A percentile compares a stretch with the other conserved stretches of the same genome.
Evolutionary conservation across 1,140 invertebrate genomes (phyloP).

Genomic region (Harlomillsia oculata): DNA sequence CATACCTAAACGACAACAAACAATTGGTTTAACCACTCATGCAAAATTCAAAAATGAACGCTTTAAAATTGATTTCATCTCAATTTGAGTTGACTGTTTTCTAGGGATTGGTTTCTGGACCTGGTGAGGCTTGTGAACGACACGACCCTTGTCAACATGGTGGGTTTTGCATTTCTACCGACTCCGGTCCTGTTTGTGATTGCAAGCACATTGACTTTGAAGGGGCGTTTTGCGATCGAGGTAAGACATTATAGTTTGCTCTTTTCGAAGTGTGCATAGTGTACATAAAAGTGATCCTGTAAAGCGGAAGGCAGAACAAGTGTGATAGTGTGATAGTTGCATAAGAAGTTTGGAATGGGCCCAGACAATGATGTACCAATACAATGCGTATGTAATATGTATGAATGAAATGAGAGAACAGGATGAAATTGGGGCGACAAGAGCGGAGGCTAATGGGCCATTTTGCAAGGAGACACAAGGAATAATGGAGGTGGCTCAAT

Average conservation of each 20-base stretch:
- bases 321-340: too few relatives aligned
- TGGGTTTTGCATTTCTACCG: conserved; percentile 86
- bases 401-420: background rate
- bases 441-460: too few relatives aligned
- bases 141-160: conserved; percentile 64
- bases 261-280: too few relatives aligned
- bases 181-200: conserved; percentile 85
- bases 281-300: too few relatives aligned
- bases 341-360: too few relatives aligned
- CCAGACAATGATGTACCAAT: too few relatives aligned
- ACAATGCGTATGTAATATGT: background rate
- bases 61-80: background rate
- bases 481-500: background rate
- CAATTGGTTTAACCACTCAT: background rate
- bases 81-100: conserved; percentile 12
- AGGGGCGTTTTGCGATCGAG: conserved; percentile 85
- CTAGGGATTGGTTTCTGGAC: conserved; percentile 21
- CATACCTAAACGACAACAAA: too few relatives aligned
- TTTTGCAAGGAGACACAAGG: conserved; percentile 4
- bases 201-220: conserved; percentile 82
- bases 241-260: too few relatives aligned
- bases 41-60: background rate
- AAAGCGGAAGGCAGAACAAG: too few relatives aligned
- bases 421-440: background rate
- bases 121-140: conserved; percentile 19